Evolutionary conservation across 2,888 invertebrate species (phyloP).

Genomic region (Hypomecis atomaria): DNA sequence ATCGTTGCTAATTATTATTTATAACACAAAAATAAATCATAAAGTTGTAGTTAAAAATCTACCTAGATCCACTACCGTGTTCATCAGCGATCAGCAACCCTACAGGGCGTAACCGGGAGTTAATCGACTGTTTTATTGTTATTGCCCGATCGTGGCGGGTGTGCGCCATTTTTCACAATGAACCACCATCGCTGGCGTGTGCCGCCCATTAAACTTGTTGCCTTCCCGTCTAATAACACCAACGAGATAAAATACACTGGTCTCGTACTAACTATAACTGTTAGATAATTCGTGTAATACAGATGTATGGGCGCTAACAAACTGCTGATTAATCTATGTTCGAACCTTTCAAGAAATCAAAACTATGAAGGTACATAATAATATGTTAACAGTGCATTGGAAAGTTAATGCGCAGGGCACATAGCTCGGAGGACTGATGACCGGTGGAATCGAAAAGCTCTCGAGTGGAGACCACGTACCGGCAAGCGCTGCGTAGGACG

Average conservation of each 20-base stretch:
- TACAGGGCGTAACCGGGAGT: slow-evolving; percentile 51
- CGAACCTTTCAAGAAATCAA: not conserved
- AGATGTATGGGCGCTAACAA: not conserved
- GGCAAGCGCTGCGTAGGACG: not conserved
- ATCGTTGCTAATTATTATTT: too few species aligned
- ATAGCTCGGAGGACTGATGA: too few species aligned
- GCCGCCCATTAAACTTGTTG: slow-evolving; percentile 71
- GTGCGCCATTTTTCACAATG: slow-evolving; percentile 55
- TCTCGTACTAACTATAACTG: slow-evolving; percentile 12
- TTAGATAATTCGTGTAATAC: not conserved
- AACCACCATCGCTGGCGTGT: slow-evolving; percentile 59
- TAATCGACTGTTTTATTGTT: slow-evolving; percentile 79
- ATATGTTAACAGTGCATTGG: too few species aligned
- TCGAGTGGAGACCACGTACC: not conserved
- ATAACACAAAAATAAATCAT: too few species aligned
- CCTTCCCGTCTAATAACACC: slow-evolving; percentile 37
- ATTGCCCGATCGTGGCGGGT: slow-evolving; percentile 53
- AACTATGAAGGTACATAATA: too few species aligned
- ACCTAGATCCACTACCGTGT: slow-evolving; percentile 11
- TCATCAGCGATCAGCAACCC: slow-evolving; percentile 38
- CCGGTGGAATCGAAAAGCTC: too few species aligned
- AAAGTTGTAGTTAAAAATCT: not conserved
- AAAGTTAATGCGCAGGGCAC: too few species aligned
- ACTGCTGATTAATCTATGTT: not conserved
- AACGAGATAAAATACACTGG: slow-evolving; percentile 17